Evolutionary conservation across 2,113 vertebrate species (phyloP), one percentile per base, ranked within the genome.

Genomic region (Cephalophus harveyi): DNA sequence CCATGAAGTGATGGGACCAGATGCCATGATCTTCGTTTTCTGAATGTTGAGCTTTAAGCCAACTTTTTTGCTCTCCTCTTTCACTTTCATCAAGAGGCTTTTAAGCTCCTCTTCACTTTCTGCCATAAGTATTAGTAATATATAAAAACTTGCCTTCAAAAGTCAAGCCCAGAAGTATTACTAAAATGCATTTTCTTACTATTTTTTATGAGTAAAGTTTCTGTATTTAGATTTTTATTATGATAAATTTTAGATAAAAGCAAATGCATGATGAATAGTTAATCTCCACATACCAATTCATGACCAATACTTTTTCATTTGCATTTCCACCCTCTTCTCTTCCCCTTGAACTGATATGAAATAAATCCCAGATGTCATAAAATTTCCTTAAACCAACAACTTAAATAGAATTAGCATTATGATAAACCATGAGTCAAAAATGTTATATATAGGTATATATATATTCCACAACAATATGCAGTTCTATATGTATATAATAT

Each of bases 131-230:
- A 87, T 91, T 78, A 91, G 21, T 89, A 87, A 54, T 74, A 82
- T 91, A 76, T 96, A 97, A 97, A 40, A 95, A 84, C 14, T 52
- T 87, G 15, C 52, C 86, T 36, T 55, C 57, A 76, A 52, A 93
- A 89, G 14, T 81, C 33, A 93, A 87, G 88, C 13, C n/a, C 54
- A 92, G 33, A 2, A 64, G 7, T 76, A 60, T 91, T 95, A 87
- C 1, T 96, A 48, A 89, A 17, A 60, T 43, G 6, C 6, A 5
- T 94, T 96, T 95, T 19, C 17, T 28, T 78, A 85, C 84, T 21
- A 6, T 71, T 85, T 83, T 55, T 92, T 62, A 36, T 78, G 4
- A 89, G 0, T 83, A 79, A 94, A 91, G 57, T 5, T n/a, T 94
- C 28, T 83, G 3, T 13, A 89, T 60, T 85, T 93, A 89, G 74